phyloP scores from a whole-genome alignment of 2,113 vertebrate genomes.

The Ceyx melanurus region DNA sequence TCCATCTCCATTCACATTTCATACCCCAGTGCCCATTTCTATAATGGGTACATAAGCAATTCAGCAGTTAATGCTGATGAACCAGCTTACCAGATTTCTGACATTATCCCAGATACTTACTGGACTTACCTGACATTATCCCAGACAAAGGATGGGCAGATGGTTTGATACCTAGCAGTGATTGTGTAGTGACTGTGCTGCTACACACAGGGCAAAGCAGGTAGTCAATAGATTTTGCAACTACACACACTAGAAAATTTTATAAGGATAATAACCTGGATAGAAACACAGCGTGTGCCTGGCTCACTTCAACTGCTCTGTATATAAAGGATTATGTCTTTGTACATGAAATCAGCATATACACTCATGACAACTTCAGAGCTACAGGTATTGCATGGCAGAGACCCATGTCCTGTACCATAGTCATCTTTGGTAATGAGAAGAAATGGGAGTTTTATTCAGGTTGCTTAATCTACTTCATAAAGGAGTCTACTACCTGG shows the following conservation, averaged over 20 bases:
- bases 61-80: background rate
- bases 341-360: background rate
- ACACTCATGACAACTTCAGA: background rate
- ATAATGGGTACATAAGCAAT: background rate
- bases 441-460: background rate
- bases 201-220: background rate
- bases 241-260: background rate
- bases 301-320: background rate
- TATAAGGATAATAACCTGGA: background rate
- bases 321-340: background rate
- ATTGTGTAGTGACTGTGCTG: background rate
- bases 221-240: background rate
- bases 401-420: background rate
- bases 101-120: background rate
- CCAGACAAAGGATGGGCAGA: background rate
- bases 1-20: background rate
- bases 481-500: background rate
- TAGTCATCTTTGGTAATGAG: background rate
- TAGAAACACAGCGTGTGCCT: background rate
- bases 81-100: background rate
- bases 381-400: background rate
- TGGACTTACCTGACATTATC: background rate
- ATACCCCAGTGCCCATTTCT: background rate
- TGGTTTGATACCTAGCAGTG: background rate
- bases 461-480: background rate